phyloP scores from a whole-genome alignment of 2,888 invertebrate genomes.

The Oegoconia quadripuncta region DNA sequence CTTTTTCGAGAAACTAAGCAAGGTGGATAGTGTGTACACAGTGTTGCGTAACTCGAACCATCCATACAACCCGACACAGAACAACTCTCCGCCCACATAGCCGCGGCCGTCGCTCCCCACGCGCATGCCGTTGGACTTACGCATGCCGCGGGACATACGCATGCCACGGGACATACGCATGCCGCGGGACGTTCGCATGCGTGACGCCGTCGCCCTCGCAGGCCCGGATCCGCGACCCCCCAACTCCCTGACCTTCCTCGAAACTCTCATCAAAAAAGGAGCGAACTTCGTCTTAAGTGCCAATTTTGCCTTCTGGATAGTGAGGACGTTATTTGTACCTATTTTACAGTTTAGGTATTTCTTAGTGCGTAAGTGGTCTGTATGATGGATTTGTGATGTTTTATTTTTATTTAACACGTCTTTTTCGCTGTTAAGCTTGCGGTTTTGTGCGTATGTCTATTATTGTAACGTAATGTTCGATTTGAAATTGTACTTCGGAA shows the following conservation, averaged over 20 bases:
- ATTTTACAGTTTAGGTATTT: constrained; percentile 73
- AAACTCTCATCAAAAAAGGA: constrained; percentile 52
- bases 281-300: constrained; percentile 73
- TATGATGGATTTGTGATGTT: constrained; percentile 59
- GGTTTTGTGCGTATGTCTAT: constrained; percentile 34
- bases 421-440: constrained; percentile 47
- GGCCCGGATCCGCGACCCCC: constrained; percentile 17
- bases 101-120: constrained; percentile 30
- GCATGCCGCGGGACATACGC: constrained; percentile 14
- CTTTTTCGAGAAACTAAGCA: constrained; percentile 97
- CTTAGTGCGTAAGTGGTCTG: constrained; percentile 72
- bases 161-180: constrained; percentile 3
- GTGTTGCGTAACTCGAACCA: constrained; percentile 95
- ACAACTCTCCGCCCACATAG: constrained; percentile 64
- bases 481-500: constrained; percentile 6
- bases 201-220: neutral
- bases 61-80: constrained; percentile 83
- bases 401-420: constrained; percentile 28
- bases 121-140: constrained; percentile 21
- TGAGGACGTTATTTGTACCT: constrained; percentile 77
- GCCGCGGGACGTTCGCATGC: constrained; percentile 3
- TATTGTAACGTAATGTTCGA: constrained; percentile 3
- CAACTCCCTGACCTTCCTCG: constrained; percentile 34
- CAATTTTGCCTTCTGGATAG: constrained; percentile 80
- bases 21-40: constrained; percentile 97